Evolutionary conservation across 2,113 vertebrate species (phyloP).

Genomic region (Syngnathus typhle): DNA sequence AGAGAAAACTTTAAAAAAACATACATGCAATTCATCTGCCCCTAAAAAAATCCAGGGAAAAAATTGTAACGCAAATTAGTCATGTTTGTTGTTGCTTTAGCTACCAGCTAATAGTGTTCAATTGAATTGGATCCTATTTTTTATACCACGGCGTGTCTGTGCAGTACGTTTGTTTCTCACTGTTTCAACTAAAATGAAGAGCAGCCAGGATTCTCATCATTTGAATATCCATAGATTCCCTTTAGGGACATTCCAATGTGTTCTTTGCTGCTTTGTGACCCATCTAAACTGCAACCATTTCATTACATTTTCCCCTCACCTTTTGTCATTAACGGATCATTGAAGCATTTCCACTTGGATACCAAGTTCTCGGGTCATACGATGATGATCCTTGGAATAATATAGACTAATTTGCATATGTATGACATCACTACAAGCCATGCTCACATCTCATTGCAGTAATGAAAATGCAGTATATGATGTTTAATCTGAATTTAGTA

Average conservation of each 20-base stretch:
- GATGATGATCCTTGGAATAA: conserved; percentile 5
- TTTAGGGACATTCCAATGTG: conserved; percentile 50
- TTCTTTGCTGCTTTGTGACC: conserved; percentile 28
- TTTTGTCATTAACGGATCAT: conserved; percentile 8
- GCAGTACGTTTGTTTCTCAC: conserved; percentile 39
- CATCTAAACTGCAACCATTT: conserved; percentile 11
- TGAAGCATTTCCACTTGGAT: conserved; percentile 16
- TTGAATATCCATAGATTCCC: conserved; percentile 35
- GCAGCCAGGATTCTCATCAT: conserved; percentile 39
- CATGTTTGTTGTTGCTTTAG: conserved; percentile 27
- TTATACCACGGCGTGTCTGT: conserved; percentile 57
- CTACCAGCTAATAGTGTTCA: conserved; percentile 42
- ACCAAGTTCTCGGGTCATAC: conserved; percentile 54
- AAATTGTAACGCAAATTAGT: conserved; percentile 28
- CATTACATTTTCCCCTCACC: background rate
- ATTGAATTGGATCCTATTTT: conserved; percentile 63
- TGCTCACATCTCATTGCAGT: conserved; percentile 28
- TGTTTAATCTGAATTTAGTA: background rate
- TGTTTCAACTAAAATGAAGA: conserved; percentile 17
- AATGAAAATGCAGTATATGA: conserved; percentile 35
- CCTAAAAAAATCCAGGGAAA: background rate
- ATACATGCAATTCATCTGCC: background rate
- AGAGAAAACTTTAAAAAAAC: no score
- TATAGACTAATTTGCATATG: conserved; percentile 29
- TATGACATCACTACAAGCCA: conserved; percentile 16